phyloP scores from a whole-genome alignment of 2,888 invertebrate genomes.

The Orthosia incerta region DNA sequence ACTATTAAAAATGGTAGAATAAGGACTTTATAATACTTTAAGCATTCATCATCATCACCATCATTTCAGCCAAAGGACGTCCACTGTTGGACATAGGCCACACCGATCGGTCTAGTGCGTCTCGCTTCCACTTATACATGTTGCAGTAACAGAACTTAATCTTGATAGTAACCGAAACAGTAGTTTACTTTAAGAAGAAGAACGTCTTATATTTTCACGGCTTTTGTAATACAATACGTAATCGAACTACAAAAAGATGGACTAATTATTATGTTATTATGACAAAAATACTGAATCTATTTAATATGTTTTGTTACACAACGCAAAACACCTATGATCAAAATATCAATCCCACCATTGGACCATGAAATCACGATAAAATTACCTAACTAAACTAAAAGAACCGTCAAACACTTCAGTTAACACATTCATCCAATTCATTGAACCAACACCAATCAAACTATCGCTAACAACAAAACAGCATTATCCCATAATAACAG shows the following conservation, averaged over 20 bases:
- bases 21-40: no score
- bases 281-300: not conserved
- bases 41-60: no score
- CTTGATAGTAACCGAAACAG: not conserved
- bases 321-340: not conserved
- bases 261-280: not conserved
- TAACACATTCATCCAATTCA: not conserved
- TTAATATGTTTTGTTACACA: not conserved
- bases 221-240: not conserved
- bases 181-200: slow-evolving; percentile 1
- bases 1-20: no score
- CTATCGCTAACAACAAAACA: not conserved
- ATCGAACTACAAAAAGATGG: not conserved
- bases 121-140: no score
- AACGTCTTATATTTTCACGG: not conserved
- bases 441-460: not conserved
- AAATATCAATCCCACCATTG: not conserved
- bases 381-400: not conserved
- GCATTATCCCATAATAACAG: not conserved
- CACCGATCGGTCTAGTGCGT: no score
- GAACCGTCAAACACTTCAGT: not conserved
- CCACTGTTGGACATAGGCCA: no score
- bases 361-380: not conserved
- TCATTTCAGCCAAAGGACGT: no score
- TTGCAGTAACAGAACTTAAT: not conserved